A percentile compares a stretch with the other conserved stretches of the same genome.
These are phyloP conservation scores for Enoplosus armatus DNA, from an alignment of 2,797 vertebrate genomes.

Conservation along the genomic window DNA sequence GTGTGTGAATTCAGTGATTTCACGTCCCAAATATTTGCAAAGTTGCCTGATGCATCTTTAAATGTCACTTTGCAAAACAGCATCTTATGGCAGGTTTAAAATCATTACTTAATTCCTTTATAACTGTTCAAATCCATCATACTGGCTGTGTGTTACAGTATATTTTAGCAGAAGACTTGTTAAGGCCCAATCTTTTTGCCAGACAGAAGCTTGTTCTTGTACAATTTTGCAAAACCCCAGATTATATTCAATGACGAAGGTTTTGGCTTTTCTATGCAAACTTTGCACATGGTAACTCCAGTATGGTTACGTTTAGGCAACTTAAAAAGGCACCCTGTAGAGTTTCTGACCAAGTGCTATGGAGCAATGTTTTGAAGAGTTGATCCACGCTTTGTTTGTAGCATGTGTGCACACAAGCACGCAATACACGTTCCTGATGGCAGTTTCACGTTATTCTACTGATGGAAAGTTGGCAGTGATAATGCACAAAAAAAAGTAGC, in stretches of 20 bases:
- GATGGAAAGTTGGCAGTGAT: not conserved
- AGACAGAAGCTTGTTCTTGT: not conserved
- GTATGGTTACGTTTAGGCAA: no score
- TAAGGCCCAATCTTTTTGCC: not conserved
- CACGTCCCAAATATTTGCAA: constrained; percentile 33
- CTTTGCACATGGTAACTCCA: no score
- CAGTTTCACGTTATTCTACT: not conserved
- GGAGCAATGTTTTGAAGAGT: no score
- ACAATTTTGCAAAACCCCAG: no score
- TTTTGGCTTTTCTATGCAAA: no score
- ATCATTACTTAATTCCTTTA: not conserved
- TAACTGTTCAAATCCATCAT: not conserved
- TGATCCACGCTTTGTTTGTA: no score
- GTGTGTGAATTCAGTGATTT: constrained; percentile 29
- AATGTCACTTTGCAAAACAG: constrained; percentile 26
- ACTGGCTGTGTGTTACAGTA: not conserved
- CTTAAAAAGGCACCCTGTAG: no score
- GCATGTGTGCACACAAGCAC: no score
- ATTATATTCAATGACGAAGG: no score
- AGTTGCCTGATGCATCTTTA: constrained; percentile 17
- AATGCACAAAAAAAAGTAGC: not conserved
- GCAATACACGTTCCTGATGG: not conserved
- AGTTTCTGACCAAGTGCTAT: no score
- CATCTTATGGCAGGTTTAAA: not conserved
- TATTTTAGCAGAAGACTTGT: not conserved